phyloP scores from a whole-genome alignment of 2,888 invertebrate genomes.

The Ornithoptera alexandrae region DNA sequence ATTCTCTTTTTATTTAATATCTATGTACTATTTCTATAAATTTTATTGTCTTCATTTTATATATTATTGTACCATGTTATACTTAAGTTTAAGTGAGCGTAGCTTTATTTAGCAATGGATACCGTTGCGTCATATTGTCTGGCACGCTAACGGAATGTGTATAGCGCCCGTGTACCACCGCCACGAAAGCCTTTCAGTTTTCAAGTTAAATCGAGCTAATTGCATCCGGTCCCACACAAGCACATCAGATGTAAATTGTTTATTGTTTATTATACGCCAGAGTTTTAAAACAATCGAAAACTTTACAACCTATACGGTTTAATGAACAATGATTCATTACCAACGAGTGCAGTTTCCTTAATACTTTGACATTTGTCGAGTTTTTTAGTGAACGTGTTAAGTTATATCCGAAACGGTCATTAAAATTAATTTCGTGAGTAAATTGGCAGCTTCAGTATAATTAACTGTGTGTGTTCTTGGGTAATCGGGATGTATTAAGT shows the following conservation, averaged over 20 bases:
- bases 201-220: conserved; percentile 5
- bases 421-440: background rate
- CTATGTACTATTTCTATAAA: too few species aligned
- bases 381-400: background rate
- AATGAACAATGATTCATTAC: background rate
- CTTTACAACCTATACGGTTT: background rate
- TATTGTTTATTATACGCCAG: background rate
- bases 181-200: conserved; percentile 12
- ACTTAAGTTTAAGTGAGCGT: background rate
- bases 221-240: conserved; percentile 16
- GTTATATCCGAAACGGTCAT: too few species aligned
- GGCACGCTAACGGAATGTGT: conserved; percentile 9
- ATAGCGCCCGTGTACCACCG: background rate
- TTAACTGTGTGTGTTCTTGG: background rate
- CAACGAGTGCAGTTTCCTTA: background rate
- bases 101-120: background rate
- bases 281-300: background rate
- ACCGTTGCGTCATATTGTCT: conserved; percentile 2
- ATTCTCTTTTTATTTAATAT: too few species aligned
- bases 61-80: too few species aligned
- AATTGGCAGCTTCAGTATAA: background rate
- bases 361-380: background rate
- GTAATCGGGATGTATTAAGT: background rate
- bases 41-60: too few species aligned
- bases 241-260: background rate